Percentiles rank a stretch among this genome's conserved stretches.
phyloP scores from a whole-genome alignment of 2,797 vertebrate genomes.

The Crax fasciolata region DNA sequence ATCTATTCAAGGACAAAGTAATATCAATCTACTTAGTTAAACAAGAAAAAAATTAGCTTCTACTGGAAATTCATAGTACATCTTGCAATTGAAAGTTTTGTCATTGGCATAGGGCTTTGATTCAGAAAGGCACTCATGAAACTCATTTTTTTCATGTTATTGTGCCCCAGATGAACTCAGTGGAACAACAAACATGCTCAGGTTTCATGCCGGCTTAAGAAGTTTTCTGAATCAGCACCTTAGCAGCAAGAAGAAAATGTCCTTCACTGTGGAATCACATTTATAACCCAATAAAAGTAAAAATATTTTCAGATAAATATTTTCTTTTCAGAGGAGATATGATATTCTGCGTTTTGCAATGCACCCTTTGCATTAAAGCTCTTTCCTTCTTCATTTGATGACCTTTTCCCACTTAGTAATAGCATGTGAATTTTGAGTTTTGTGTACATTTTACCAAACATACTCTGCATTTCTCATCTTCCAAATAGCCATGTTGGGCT shows the following conservation, averaged over 20 bases:
- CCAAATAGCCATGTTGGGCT: neutral
- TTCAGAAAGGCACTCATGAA: neutral
- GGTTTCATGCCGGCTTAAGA: conserved; percentile 31
- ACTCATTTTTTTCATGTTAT: neutral
- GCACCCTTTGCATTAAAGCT: neutral
- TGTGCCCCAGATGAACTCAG: neutral
- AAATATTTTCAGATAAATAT: neutral
- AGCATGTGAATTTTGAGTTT: neutral
- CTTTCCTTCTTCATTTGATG: neutral
- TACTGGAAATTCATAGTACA: neutral
- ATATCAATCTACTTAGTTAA: neutral
- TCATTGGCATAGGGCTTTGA: neutral
- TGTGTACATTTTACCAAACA: neutral
- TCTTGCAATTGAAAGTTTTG: neutral
- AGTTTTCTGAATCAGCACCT: conserved; percentile 46
- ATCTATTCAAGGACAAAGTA: neutral
- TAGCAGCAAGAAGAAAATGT: neutral
- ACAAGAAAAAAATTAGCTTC: neutral
- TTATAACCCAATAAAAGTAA: neutral
- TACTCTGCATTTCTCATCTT: neutral
- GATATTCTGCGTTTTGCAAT: neutral
- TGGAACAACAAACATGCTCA: neutral
- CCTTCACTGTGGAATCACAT: neutral
- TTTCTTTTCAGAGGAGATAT: neutral
- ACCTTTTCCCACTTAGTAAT: neutral